These are phyloP conservation scores for Momotus momota DNA, from an alignment of 2,797 vertebrate genomes.

Conservation along the genomic window DNA sequence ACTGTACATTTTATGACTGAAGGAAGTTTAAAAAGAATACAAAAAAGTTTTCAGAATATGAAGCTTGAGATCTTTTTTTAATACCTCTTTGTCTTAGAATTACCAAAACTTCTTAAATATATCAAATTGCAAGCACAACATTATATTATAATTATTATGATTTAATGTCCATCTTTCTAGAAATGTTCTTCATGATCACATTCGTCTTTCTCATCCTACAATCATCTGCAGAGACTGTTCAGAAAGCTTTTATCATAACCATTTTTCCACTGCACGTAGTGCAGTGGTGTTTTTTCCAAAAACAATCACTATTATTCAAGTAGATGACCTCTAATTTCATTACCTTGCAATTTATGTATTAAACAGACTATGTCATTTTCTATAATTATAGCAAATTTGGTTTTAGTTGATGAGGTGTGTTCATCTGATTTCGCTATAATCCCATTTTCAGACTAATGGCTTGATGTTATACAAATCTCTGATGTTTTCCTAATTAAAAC, in stretches of 20 bases:
- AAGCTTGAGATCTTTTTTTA: neutral
- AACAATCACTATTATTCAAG: neutral
- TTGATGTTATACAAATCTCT: conserved; percentile 12
- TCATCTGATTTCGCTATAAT: conserved; percentile 38
- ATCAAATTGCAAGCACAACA: neutral
- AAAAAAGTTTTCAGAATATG: neutral
- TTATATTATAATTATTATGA: neutral
- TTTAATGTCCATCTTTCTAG: neutral
- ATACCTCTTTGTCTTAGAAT: neutral
- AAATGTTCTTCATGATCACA: neutral
- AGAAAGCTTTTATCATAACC: conserved; percentile 9
- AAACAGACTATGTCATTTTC: conserved; percentile 43
- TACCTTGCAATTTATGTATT: conserved; percentile 42
- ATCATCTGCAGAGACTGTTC: neutral
- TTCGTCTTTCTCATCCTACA: neutral
- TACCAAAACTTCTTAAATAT: neutral
- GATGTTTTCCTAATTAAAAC: conserved; percentile 53
- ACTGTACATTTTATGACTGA: neutral
- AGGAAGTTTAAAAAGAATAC: neutral
- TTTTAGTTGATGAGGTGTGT: conserved; percentile 38
- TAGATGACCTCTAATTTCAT: conserved; percentile 33
- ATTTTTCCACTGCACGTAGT: neutral
- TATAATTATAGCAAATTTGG: conserved; percentile 44
- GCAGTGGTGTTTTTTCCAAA: neutral
- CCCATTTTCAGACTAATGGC: conserved; percentile 40